These are phyloP conservation scores for Redunca redunca DNA, from an alignment of 2,113 vertebrate species.

Conservation along the genomic window DNA sequence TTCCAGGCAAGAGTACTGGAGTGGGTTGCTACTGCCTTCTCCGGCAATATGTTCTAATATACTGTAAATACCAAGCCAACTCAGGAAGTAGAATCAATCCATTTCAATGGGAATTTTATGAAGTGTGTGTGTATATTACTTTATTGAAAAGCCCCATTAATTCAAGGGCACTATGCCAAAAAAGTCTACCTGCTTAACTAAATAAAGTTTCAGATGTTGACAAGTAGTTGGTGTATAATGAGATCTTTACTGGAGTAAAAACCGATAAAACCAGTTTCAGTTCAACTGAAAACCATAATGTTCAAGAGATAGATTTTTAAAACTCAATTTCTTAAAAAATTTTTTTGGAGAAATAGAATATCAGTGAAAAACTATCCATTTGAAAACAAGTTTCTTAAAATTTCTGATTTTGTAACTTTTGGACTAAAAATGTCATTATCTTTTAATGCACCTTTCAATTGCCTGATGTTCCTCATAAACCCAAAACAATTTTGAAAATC, in stretches of 20 bases:
- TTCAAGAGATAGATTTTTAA: background rate
- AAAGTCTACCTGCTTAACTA: background rate
- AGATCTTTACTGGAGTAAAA: constrained; percentile 23
- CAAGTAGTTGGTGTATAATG: constrained; percentile 9
- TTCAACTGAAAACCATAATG: background rate
- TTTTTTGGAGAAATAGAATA: background rate
- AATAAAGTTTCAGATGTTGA: constrained; percentile 29
- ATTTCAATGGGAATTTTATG: background rate
- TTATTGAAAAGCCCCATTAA: constrained; percentile 5
- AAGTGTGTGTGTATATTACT: background rate
- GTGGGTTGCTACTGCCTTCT: too few species aligned
- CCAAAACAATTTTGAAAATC: background rate
- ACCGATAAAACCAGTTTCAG: background rate
- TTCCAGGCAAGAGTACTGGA: too few species aligned
- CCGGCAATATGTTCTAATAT: background rate
- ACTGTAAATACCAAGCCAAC: background rate
- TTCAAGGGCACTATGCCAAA: background rate
- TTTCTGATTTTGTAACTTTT: background rate
- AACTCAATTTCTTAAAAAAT: background rate
- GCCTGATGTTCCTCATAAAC: background rate
- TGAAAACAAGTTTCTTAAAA: background rate
- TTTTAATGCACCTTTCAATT: background rate
- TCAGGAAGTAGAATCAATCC: background rate
- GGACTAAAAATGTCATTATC: background rate
- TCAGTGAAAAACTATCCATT: background rate